These are phyloP conservation scores for Merluccius polli DNA, from an alignment of 2,797 vertebrate species.

Conservation along the genomic window DNA sequence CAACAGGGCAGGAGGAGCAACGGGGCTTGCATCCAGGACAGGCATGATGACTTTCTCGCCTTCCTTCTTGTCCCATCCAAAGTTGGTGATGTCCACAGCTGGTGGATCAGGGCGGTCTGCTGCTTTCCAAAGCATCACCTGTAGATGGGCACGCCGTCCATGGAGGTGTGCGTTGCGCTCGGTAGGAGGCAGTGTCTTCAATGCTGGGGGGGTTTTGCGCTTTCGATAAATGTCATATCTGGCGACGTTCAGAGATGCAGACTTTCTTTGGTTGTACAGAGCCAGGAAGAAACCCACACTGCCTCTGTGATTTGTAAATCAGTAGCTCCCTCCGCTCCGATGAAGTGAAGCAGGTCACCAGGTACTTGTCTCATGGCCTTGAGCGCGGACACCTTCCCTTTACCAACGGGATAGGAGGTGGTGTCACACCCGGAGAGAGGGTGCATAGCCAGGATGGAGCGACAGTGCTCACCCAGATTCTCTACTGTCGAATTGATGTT, in stretches of 20 bases:
- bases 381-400: too few relatives aligned
- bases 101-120: slow-evolving; percentile 16
- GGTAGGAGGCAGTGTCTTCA: slow-evolving; percentile 15
- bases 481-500: too few relatives aligned
- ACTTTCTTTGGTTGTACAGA: too few relatives aligned
- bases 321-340: slow-evolving; percentile 1
- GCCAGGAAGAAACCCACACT: too few relatives aligned
- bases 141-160: background rate
- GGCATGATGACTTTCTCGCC: slow-evolving; percentile 10
- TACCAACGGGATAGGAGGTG: too few relatives aligned
- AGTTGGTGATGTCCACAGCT: slow-evolving; percentile 16
- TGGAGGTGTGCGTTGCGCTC: slow-evolving; percentile 1
- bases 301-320: slow-evolving; percentile 8
- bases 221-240: slow-evolving; percentile 2
- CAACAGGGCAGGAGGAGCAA: slow-evolving; percentile 14
- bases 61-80: slow-evolving; percentile 16
- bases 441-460: too few relatives aligned
- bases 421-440: too few relatives aligned
- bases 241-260: too few relatives aligned
- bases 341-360: too few relatives aligned
- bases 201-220: too few relatives aligned
- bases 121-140: slow-evolving; percentile 17
- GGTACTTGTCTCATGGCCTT: too few relatives aligned
- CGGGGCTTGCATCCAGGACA: slow-evolving; percentile 11
- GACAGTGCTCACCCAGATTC: too few relatives aligned